Conservation (phyloP, 2,797 vertebrate species). For the Platalea minor region DNA sequence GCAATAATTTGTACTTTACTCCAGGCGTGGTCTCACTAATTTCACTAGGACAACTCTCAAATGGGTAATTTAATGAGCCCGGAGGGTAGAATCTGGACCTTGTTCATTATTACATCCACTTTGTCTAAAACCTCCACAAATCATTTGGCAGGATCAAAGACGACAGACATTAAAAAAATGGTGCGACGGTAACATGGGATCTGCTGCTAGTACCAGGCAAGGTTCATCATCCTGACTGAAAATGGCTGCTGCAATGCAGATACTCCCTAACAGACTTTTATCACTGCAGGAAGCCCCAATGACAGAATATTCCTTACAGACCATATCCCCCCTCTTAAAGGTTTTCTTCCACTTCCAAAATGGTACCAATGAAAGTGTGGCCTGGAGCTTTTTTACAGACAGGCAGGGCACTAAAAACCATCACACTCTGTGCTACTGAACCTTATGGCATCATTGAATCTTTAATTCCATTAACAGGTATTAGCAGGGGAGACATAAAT, state of each 20-base stretch:
- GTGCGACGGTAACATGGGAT: background rate
- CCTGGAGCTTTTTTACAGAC: background rate
- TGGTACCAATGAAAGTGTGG: background rate
- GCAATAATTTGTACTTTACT: background rate
- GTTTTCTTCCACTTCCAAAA: background rate
- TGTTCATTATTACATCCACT: background rate
- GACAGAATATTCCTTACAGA: background rate
- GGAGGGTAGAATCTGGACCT: background rate
- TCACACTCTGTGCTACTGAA: background rate
- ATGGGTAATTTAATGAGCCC: background rate
- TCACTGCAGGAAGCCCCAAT: background rate
- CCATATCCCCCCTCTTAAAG: background rate
- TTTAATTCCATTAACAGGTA: background rate
- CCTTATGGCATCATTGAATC: fast-evolving
- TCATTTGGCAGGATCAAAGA: background rate
- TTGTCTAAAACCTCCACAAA: background rate
- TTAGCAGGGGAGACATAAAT: background rate
- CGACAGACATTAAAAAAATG: background rate
- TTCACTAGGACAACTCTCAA: background rate
- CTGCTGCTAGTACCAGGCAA: background rate
- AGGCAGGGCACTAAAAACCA: background rate
- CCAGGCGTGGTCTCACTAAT: background rate
- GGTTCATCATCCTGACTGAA: background rate
- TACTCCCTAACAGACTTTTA: background rate
- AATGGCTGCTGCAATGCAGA: background rate